Evolutionary conservation across 2,888 invertebrate genomes (phyloP).

Genomic region (Drosophila fulvimacula): DNA sequence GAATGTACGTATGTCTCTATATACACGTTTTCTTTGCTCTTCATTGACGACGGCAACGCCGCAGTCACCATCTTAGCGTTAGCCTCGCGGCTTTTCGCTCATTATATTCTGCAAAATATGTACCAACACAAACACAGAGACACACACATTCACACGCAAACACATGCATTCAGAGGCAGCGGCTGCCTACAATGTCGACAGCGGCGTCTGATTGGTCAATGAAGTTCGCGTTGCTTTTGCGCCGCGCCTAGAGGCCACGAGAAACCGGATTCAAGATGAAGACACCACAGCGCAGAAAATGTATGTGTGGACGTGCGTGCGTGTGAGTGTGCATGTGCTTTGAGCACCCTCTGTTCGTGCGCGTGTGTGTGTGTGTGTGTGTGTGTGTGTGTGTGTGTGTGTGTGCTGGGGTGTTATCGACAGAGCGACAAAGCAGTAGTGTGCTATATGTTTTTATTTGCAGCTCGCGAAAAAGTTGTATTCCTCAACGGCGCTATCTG

Average conservation of each 20-base stretch:
- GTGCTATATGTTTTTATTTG: constrained; percentile 4
- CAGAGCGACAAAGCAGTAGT: constrained; percentile 8
- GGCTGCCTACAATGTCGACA: constrained; percentile 47
- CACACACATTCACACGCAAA: constrained; percentile 1
- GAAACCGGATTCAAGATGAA: constrained; percentile 32
- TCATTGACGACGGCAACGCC: constrained; percentile 19
- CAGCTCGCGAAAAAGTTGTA: constrained; percentile 12
- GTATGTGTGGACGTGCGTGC: not conserved
- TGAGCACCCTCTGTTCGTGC: constrained; percentile 4
- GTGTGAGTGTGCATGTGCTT: not conserved
- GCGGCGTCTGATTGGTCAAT: constrained; percentile 60
- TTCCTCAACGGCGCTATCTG: not conserved
- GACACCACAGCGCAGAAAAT: constrained; percentile 28
- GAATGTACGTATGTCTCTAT: not conserved
- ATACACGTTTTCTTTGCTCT: constrained; percentile 37
- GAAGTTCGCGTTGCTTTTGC: constrained; percentile 50
- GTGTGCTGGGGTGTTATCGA: constrained; percentile 1
- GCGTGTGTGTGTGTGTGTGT: not conserved
- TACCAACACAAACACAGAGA: constrained; percentile 6
- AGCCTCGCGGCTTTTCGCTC: constrained; percentile 59
- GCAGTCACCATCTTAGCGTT: constrained; percentile 38
- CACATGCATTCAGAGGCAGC: constrained; percentile 21
- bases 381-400: constrained; percentile 1
- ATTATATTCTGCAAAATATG: constrained; percentile 35
- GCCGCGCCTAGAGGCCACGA: constrained; percentile 34